These are phyloP conservation scores for Dasysyrphus albostriatus DNA, from an alignment of 2,888 invertebrate species.

Conservation along the genomic window DNA sequence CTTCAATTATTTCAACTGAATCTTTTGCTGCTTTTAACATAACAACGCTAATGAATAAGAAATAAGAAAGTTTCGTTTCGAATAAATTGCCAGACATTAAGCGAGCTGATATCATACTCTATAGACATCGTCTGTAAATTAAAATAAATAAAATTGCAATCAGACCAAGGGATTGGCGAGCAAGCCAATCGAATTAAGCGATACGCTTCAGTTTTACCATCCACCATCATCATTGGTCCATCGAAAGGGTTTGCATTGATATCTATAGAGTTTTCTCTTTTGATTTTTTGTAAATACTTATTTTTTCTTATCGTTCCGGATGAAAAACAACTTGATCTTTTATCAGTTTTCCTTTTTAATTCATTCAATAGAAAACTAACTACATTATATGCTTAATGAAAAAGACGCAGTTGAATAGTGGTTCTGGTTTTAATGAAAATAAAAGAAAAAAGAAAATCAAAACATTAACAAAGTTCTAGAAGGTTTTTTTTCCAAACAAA, in stretches of 20 bases:
- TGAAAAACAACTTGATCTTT: slow-evolving; percentile 18
- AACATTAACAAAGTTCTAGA: neutral
- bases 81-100: slow-evolving; percentile 30
- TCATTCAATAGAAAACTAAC: neutral
- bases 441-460: neutral
- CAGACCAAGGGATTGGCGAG: neutral
- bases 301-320: slow-evolving; percentile 16
- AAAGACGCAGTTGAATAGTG: slow-evolving; percentile 1
- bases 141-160: slow-evolving; percentile 25
- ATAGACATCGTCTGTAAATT: slow-evolving; percentile 3
- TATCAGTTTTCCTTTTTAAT: neutral
- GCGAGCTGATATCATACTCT: slow-evolving; percentile 9
- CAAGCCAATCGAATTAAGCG: slow-evolving; percentile 8
- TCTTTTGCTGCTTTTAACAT: slow-evolving; percentile 7
- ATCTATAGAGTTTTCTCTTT: neutral
- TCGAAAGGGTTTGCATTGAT: slow-evolving; percentile 10
- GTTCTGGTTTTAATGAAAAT: neutral
- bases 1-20: slow-evolving; percentile 31
- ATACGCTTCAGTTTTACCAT: neutral
- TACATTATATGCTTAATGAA: slow-evolving; percentile 1
- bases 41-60: slow-evolving; percentile 24
- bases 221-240: too few relatives aligned
- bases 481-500: neutral
- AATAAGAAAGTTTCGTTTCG: slow-evolving; percentile 39
- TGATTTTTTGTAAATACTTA: neutral